These are phyloP conservation scores for Oryzias sinensis DNA, from an alignment of 2,797 vertebrate genomes.

Conservation along the genomic window DNA sequence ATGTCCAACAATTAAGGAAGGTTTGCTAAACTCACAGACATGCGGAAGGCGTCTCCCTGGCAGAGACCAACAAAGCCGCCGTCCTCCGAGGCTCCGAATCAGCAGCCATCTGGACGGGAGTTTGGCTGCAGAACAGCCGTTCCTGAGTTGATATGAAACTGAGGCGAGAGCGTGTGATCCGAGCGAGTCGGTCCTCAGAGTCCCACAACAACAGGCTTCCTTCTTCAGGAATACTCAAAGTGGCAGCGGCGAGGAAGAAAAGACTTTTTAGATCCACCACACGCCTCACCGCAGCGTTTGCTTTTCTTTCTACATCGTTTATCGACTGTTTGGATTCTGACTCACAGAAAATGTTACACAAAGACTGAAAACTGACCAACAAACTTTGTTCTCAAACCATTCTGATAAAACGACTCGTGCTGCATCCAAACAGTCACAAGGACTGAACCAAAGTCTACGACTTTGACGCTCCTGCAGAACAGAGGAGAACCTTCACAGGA, in stretches of 20 bases:
- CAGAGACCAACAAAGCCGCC: slow-evolving; percentile 33
- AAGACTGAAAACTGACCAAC: too few relatives aligned
- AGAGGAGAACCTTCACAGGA: too few relatives aligned
- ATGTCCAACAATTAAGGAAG: slow-evolving; percentile 45
- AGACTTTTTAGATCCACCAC: too few relatives aligned
- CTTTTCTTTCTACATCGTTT: too few relatives aligned
- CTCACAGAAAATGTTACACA: too few relatives aligned
- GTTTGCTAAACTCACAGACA: slow-evolving; percentile 33
- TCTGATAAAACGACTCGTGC: too few relatives aligned
- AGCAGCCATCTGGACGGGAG: slow-evolving; percentile 60
- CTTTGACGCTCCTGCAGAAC: too few relatives aligned
- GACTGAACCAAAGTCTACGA: too few relatives aligned
- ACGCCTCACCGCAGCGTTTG: too few relatives aligned
- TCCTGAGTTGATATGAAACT: slow-evolving; percentile 58
- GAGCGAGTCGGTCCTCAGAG: slow-evolving; percentile 42
- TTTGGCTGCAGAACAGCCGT: slow-evolving; percentile 30
- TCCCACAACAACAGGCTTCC: slow-evolving; percentile 54
- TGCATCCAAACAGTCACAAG: too few relatives aligned
- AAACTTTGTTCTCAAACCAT: too few relatives aligned
- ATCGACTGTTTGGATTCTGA: too few relatives aligned
- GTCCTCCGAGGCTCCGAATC: slow-evolving; percentile 48
- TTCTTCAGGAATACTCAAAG: slow-evolving; percentile 41
- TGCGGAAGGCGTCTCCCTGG: slow-evolving; percentile 3
- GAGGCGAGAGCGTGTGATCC: slow-evolving; percentile 53
- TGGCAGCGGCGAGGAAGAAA: not conserved